Base-by-base conservation (phyloP, 2,113 vertebrate species). In the Gracilinanus agilis region DNA sequence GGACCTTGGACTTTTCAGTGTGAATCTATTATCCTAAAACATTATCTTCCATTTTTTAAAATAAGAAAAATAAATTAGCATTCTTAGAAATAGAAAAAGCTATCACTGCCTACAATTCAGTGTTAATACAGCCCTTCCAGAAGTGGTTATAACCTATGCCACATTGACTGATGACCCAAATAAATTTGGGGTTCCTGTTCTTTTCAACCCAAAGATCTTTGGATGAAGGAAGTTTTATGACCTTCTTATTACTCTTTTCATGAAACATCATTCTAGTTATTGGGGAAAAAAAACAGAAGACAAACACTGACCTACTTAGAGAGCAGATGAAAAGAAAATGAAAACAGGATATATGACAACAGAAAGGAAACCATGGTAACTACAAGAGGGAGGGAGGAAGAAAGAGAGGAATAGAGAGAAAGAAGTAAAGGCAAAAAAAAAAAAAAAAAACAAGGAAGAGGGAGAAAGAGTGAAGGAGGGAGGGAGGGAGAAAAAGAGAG, bases 281-380 rank as follows among this genome's bases (percentile, higher is more conserved):
- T 99, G 99, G 99, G 99, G 99, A 99, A 99, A 99, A 99, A 99
- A 99, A 99, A 99, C 98, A 99, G 99, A 99, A 99, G 99, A 99
- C 99, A 99, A 99, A 99, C 99, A 98, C 95, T 99, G 99, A 99
- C 99, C 99, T 99, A 99, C 98, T 99, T 99, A 98, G 97, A 98
- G 99, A 99, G 99, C 99, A 98, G 99, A 98, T 98, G 96, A 97
- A 98, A 98, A 96, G 96, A 99, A 99, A 99, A 99, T 97, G 97
- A 97, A 99, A 99, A 99, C 97, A 97, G 98, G 99, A 99, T 89
- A 98, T 97, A 98, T 34, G 97, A 98, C 98, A 98, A 98, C 96
- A 97, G 94, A 91, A 90, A 34, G 98, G 98, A 97, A 98, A 98
- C 98, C 98, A 98, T 98, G 98, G 98, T 95, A 99, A 98, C 98